phyloP scores from a whole-genome alignment of 2,888 invertebrate genomes.

The Hirtodrosophila trivittata region DNA sequence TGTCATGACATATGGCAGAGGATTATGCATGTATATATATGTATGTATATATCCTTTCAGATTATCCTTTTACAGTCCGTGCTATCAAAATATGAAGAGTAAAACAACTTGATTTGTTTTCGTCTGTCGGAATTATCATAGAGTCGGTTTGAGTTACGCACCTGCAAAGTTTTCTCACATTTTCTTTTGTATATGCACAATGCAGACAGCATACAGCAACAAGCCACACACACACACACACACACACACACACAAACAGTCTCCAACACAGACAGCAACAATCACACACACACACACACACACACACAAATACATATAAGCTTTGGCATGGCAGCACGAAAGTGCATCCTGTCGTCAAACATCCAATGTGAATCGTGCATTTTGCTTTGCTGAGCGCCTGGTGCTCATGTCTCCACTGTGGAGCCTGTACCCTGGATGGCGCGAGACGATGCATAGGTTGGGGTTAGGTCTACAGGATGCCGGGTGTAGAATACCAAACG shows the following conservation, averaged over 20 bases:
- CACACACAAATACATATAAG: neutral
- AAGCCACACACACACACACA: slow-evolving; percentile 4
- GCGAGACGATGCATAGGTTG: neutral
- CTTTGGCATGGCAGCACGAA: too few species aligned
- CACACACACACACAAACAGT: neutral
- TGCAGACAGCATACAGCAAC: neutral
- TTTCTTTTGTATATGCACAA: slow-evolving; percentile 11
- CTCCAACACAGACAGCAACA: too few species aligned
- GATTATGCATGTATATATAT: too few species aligned
- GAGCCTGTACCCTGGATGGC: neutral
- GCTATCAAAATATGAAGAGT: too few species aligned
- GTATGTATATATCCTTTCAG: too few species aligned
- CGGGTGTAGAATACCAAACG: neutral
- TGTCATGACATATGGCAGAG: too few species aligned
- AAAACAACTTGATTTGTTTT: too few species aligned
- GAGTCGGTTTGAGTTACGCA: slow-evolving; percentile 1
- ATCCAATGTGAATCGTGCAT: slow-evolving; percentile 3
- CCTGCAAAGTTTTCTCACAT: slow-evolving; percentile 11
- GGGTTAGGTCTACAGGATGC: neutral
- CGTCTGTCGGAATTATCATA: too few species aligned
- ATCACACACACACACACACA: neutral
- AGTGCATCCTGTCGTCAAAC: slow-evolving; percentile 6
- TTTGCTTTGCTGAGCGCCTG: slow-evolving; percentile 40
- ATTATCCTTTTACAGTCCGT: too few species aligned
- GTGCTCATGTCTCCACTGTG: slow-evolving; percentile 15